These are phyloP conservation scores for Paratilapia polleni DNA, from an alignment of 2,113 vertebrate species.

Conservation along the genomic window DNA sequence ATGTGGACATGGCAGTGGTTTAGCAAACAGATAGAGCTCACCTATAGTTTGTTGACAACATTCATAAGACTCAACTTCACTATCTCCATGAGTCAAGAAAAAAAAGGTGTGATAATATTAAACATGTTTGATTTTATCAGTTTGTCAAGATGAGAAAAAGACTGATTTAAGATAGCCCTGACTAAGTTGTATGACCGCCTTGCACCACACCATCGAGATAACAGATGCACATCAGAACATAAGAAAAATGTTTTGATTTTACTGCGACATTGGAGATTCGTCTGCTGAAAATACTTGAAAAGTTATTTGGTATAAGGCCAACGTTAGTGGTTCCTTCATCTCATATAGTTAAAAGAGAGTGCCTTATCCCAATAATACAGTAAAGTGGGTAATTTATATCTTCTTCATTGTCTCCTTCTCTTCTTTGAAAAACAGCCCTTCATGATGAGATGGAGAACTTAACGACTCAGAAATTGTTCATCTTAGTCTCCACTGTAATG, in stretches of 20 bases:
- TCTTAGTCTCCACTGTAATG: slow-evolving; percentile 92
- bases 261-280: not conserved
- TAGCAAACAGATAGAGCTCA: not conserved
- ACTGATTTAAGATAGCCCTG: not conserved
- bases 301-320: not conserved
- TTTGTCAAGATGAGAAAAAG: not conserved
- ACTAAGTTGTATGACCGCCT: not conserved
- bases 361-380: not conserved
- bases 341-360: not conserved
- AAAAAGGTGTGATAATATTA: not conserved
- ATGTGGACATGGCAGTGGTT: too few species aligned
- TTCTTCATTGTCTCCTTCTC: not conserved
- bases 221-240: too few species aligned
- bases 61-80: not conserved
- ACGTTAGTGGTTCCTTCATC: not conserved
- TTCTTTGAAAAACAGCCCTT: slow-evolving; percentile 74
- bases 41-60: not conserved
- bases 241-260: not conserved
- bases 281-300: not conserved
- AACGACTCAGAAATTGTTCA: slow-evolving; percentile 85
- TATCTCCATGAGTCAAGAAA: not conserved
- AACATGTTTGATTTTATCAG: not conserved
- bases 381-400: not conserved
- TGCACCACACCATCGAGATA: too few species aligned
- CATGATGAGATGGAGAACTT: slow-evolving; percentile 80